A percentile compares a stretch with the other conserved stretches of the same genome.
Conservation (phyloP, 1,140 invertebrate genomes). For the Xylocopa sonorina region DNA sequence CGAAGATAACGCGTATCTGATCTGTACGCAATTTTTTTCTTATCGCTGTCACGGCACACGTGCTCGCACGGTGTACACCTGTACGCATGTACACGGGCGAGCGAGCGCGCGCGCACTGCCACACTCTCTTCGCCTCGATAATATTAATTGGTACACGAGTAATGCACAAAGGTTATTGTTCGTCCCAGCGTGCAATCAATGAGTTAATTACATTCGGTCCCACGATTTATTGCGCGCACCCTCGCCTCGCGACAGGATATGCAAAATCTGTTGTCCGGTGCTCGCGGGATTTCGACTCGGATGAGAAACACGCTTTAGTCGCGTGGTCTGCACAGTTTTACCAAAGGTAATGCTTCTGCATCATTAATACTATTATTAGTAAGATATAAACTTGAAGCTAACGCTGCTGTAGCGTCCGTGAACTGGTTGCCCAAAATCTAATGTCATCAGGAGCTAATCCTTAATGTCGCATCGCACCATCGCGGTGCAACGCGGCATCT, state of each 20-base stretch:
- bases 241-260: neutral
- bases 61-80: constrained; percentile 25
- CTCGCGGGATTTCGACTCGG: neutral
- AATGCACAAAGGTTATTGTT: constrained; percentile 59
- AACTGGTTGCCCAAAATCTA: too few species aligned
- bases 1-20: constrained; percentile 56
- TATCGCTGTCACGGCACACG: constrained; percentile 33
- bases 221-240: constrained; percentile 8
- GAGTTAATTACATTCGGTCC: constrained; percentile 57
- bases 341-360: too few species aligned
- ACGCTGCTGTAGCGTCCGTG: too few species aligned
- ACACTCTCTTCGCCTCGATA: constrained; percentile 45
- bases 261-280: neutral
- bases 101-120: too few species aligned
- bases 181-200: constrained; percentile 46
- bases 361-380: too few species aligned
- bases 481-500: too few species aligned
- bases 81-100: neutral
- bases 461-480: too few species aligned
- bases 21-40: constrained; percentile 52
- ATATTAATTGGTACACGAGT: constrained; percentile 66
- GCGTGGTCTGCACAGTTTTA: too few species aligned
- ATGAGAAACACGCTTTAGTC: neutral
- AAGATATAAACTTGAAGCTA: too few species aligned
- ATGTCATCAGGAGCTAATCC: too few species aligned